These are phyloP conservation scores for Cyclophora punctaria DNA, from an alignment of 2,888 invertebrate species.

Conservation along the genomic window DNA sequence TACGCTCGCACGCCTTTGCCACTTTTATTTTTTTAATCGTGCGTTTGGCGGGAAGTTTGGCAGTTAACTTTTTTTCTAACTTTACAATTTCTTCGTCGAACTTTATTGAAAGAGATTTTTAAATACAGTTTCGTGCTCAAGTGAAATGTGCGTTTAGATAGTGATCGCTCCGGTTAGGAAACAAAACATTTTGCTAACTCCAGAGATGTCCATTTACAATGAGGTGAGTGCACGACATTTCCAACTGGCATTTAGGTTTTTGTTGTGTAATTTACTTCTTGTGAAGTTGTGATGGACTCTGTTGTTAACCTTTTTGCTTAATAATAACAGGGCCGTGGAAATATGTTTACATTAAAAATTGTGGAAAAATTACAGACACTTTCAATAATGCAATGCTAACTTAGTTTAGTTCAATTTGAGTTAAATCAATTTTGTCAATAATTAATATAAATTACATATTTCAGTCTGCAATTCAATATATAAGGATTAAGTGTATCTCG, in stretches of 20 bases:
- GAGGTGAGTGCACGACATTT: conserved; percentile 72
- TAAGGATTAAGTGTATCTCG: too few species aligned
- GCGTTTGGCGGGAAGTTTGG: conserved; percentile 57
- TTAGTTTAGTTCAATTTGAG: too few species aligned
- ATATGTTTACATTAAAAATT: too few species aligned
- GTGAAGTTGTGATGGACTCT: conserved; percentile 22
- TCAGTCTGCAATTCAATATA: too few species aligned
- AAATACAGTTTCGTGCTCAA: conserved; percentile 9
- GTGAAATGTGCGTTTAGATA: conserved; percentile 62
- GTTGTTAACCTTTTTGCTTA: conserved; percentile 20
- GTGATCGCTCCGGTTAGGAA: conserved; percentile 44
- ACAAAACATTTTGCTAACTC: conserved; percentile 42
- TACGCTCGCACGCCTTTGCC: conserved; percentile 40
- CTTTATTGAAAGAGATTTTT: conserved; percentile 4
- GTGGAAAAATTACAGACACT: too few species aligned
- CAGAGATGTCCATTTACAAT: conserved; percentile 62
- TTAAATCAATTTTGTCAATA: too few species aligned
- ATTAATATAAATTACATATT: too few species aligned
- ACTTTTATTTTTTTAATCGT: conserved; percentile 36
- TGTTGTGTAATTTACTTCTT: conserved; percentile 50
- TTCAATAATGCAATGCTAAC: too few species aligned
- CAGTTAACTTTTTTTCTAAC: conserved; percentile 14
- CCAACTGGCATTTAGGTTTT: conserved; percentile 59
- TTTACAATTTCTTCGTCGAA: conserved; percentile 11
- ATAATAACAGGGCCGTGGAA: conserved; percentile 8